Base-by-base conservation (phyloP, 2,797 vertebrate species). In the Neosilurus hyrtlii region DNA sequence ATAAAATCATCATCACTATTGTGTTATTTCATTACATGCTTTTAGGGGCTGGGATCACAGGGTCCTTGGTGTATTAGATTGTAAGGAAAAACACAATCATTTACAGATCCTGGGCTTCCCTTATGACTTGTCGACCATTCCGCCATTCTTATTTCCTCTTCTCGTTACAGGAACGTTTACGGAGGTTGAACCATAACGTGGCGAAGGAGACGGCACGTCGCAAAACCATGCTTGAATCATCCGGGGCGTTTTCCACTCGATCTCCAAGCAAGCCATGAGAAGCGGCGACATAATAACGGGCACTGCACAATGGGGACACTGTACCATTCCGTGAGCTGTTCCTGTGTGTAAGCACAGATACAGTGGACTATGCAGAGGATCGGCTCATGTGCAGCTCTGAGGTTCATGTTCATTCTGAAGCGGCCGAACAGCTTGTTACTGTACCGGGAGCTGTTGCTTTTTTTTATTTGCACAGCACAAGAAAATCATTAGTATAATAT, bases 181-280 rank as follows among this genome's bases (percentile, higher is more conserved):
- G 96, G 84, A 86, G 97, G 83, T 92, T 98, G 72, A 97, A 97
- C 89, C 96, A 98, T 90, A 97, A 95, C 22, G 96, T 99, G 78
- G 96, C 96, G 81, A 98, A 97, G 88, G 97, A 99, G 91, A 98
- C 96, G 0, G 95, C 96, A 1, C 88, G 96, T 2, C 95, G 97
- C 72, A 96, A 95, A 82, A 97, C 96, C 1, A 95, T 98, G 95
- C 92, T 99, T 88, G 97, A 98, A 88, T 91, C 94, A 10, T 95
- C 96, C 0, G 96, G 96, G 0, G 93, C 93, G 56, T 98, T 97
- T 89, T 89, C 94, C 0, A 90, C 95, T 9, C 95, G 95, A 0
- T 94, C 96, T 4, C 95, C 96, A 20, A 96, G 94, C 90, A 98
- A 97, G 91, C 96, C 94, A 2, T 93, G 90, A 95, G 2, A 30